Percentiles rank a stretch among this genome's conserved stretches.
These are phyloP conservation scores for Vidua macroura DNA, from an alignment of 2,113 vertebrate species.

Conservation along the genomic window DNA sequence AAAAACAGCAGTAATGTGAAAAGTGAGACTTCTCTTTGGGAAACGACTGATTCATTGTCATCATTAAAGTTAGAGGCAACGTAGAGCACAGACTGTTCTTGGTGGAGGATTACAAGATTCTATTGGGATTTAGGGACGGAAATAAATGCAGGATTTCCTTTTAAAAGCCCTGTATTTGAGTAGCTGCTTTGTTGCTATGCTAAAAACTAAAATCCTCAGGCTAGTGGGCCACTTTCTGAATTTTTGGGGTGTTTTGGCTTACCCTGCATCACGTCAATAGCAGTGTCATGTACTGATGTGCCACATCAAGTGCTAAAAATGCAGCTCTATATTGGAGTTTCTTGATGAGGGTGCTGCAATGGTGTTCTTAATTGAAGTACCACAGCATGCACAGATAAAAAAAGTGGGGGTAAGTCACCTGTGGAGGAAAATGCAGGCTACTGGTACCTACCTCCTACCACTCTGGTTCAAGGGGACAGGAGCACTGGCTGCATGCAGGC, in stretches of 20 bases:
- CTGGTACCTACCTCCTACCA: not conserved
- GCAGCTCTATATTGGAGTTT: not conserved
- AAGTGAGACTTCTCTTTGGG: not conserved
- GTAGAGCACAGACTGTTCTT: constrained; percentile 24
- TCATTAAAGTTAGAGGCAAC: not conserved
- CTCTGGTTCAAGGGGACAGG: not conserved
- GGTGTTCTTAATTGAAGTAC: not conserved
- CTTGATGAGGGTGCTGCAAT: not conserved
- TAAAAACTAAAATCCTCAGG: not conserved
- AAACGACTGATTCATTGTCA: not conserved
- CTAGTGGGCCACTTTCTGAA: not conserved
- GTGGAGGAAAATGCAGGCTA: not conserved
- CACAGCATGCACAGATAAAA: not conserved
- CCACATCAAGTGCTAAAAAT: not conserved
- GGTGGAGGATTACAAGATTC: constrained; percentile 18
- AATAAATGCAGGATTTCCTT: constrained; percentile 1
- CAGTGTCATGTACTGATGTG: accelerated
- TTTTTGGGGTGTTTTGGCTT: not conserved
- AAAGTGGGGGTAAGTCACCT: not conserved
- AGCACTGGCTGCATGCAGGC: not conserved
- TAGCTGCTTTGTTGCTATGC: not conserved
- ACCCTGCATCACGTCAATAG: accelerated
- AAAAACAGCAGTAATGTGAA: not conserved
- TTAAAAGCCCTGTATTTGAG: not conserved
- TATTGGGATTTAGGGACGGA: not conserved